These are phyloP conservation scores for Timema cristinae DNA, from an alignment of 2,888 invertebrate genomes.

Conservation along the genomic window DNA sequence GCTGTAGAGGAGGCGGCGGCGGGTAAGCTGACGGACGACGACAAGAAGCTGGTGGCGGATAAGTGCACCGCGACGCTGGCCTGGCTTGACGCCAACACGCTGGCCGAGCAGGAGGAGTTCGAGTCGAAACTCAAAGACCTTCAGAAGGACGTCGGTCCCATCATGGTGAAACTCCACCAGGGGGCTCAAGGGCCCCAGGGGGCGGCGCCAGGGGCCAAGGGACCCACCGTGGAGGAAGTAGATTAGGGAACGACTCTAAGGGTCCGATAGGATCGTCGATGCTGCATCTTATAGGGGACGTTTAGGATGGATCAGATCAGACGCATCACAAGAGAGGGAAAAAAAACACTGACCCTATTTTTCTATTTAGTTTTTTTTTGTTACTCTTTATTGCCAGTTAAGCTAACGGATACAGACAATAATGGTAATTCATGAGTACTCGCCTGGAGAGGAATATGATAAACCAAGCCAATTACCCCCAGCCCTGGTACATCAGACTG, in stretches of 20 bases:
- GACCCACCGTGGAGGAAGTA: constrained; percentile 49
- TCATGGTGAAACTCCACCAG: constrained; percentile 80
- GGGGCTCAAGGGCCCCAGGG: constrained; percentile 44
- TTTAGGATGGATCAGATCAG: no score
- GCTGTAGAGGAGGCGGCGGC: constrained; percentile 53
- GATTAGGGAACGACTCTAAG: constrained; percentile 39
- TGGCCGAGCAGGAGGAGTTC: constrained; percentile 74
- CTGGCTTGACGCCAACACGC: constrained; percentile 77
- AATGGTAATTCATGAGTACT: no score
- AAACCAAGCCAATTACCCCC: no score
- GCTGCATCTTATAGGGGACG: no score
- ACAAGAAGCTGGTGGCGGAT: constrained; percentile 63
- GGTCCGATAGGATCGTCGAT: no score
- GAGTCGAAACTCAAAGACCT: constrained; percentile 72
- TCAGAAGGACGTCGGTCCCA: constrained; percentile 69
- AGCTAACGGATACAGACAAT: no score
- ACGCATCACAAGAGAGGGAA: no score
- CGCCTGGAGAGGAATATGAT: no score
- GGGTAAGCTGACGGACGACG: constrained; percentile 60
- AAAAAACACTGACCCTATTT: no score
- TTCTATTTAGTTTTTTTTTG: no score
- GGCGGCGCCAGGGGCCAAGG: constrained; percentile 36
- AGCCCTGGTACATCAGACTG: no score
- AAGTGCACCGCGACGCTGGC: constrained; percentile 66
- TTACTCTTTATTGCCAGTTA: no score